Conservation (phyloP, 1,140 invertebrate species). For the Drepana arcuata region DNA sequence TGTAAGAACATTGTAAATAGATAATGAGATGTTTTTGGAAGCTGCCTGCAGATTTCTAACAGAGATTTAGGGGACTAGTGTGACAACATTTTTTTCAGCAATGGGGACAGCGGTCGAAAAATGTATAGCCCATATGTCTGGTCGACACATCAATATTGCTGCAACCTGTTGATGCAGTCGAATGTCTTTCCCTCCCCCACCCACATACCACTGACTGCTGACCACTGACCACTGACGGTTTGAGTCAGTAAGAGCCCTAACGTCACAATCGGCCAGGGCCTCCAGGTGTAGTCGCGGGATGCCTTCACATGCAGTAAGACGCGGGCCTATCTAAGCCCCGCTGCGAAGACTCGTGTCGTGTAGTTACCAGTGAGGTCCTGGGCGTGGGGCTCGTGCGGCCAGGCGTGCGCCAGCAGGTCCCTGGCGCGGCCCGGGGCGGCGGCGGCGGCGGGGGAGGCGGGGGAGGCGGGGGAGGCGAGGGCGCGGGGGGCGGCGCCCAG, state of each 20-base stretch:
- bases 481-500: constrained; percentile 30
- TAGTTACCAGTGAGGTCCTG: constrained; percentile 23
- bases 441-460: constrained; percentile 16
- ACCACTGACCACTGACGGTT: too few species aligned
- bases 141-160: too few species aligned
- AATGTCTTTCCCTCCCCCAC: neutral
- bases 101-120: neutral
- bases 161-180: neutral
- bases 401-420: constrained; percentile 30
- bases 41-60: neutral
- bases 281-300: neutral
- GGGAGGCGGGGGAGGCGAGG: constrained; percentile 17
- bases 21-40: neutral
- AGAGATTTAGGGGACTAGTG: neutral
- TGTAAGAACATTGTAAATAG: neutral
- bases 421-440: constrained; percentile 20
- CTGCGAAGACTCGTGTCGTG: too few species aligned
- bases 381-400: constrained; percentile 18
- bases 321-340: too few species aligned
- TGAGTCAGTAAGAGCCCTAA: neutral
- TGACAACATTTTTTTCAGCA: too few species aligned
- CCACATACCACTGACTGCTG: neutral
- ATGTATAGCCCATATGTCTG: neutral
- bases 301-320: neutral
- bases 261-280: neutral